A percentile compares a stretch with the other conserved stretches of the same genome.
Conservation (phyloP, 2,113 vertebrate genomes). For the Campylorhamphus procurvoides region DNA sequence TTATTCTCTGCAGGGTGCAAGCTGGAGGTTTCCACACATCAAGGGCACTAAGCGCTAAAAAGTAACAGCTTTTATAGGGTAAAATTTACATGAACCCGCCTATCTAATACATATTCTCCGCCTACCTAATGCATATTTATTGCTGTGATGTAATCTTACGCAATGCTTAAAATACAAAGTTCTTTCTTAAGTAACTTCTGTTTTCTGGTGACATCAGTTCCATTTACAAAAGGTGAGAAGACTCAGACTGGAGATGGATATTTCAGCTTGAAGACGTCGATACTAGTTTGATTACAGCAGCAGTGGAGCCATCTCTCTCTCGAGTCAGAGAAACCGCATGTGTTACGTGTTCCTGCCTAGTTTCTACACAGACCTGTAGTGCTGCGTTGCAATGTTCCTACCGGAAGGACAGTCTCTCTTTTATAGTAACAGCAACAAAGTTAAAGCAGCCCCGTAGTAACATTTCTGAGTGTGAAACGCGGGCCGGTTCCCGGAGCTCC, state of each 20-base stretch:
- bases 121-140: not conserved
- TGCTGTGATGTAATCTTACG: not conserved
- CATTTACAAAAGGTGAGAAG: not conserved
- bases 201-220: too few species aligned
- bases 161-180: not conserved
- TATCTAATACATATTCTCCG: not conserved
- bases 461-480: too few species aligned
- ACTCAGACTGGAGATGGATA: not conserved
- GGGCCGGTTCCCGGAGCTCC: too few species aligned
- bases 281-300: not conserved
- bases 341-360: accelerated
- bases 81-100: not conserved
- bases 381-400: not conserved
- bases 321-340: not conserved
- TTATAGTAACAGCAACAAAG: too few species aligned
- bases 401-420: not conserved
- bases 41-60: not conserved
- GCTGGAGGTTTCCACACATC: not conserved
- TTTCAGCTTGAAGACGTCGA: not conserved
- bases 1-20: not conserved
- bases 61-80: too few species aligned
- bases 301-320: not conserved
- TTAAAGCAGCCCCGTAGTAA: not conserved
- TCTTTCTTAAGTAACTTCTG: not conserved
- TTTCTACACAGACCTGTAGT: accelerated